Conservation (phyloP, 2,888 invertebrate genomes). For the Chrysomela aeneicollis region DNA sequence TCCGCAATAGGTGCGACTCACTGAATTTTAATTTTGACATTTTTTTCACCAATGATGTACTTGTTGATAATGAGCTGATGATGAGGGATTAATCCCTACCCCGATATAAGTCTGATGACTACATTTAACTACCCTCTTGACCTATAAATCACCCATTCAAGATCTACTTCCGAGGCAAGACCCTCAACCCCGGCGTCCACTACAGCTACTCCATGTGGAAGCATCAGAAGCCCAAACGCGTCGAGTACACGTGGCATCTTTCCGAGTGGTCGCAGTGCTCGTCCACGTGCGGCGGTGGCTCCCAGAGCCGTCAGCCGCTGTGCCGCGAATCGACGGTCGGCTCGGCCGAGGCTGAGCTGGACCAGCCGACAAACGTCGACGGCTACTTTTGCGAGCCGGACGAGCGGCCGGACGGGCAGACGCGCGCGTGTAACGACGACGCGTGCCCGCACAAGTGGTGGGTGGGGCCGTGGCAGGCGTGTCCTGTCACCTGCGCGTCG, state of each 20-base stretch:
- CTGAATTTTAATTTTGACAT: no score
- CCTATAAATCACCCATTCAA: conserved; percentile 51
- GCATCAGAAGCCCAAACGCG: conserved; percentile 65
- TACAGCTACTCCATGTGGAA: conserved; percentile 85
- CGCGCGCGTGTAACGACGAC: conserved; percentile 72
- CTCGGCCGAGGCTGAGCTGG: conserved; percentile 60
- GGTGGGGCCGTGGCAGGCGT: conserved; percentile 87
- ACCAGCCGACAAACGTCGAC: conserved; percentile 58
- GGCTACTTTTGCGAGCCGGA: conserved; percentile 55
- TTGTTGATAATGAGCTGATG: no score
- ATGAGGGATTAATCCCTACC: no score
- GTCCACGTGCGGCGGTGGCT: conserved; percentile 80
- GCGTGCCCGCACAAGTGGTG: conserved; percentile 83
- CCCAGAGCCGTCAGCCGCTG: conserved; percentile 65
- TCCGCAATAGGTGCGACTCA: no score
- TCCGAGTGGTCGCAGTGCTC: conserved; percentile 85
- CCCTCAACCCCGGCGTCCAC: conserved; percentile 80
- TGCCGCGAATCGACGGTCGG: conserved; percentile 61
- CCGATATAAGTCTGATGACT: no score
- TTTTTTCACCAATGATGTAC: no score
- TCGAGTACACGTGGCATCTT: conserved; percentile 76
- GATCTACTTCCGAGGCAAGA: conserved; percentile 76
- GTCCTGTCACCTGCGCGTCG: conserved; percentile 71
- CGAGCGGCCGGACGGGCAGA: conserved; percentile 68
- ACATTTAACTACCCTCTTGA: neutral